Conservation (phyloP, 2,797 vertebrate species). For the Steatocranus sp. region DNA sequence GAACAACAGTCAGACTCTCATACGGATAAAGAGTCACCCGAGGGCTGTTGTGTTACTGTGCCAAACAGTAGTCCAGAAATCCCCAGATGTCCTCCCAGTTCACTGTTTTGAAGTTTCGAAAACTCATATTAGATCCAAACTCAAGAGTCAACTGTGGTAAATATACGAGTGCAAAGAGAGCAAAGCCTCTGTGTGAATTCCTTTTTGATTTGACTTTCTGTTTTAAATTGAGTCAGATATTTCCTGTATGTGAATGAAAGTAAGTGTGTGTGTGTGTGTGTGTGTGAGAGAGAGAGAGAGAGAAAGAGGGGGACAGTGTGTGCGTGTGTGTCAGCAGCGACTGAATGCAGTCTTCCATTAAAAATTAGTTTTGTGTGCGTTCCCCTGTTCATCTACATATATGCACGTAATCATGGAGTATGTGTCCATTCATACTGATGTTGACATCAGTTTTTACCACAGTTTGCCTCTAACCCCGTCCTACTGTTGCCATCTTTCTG, state of each 20-base stretch:
- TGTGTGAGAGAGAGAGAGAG: neutral
- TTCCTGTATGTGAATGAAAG: neutral
- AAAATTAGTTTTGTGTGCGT: neutral
- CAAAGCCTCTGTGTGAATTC: neutral
- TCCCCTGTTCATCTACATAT: neutral
- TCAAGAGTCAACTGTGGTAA: neutral
- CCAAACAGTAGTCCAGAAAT: neutral
- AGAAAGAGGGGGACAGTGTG: neutral
- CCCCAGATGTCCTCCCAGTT: neutral
- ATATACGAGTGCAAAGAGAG: neutral
- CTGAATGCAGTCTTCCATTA: neutral
- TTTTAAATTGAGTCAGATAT: conserved; percentile 5
- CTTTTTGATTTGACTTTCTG: conserved; percentile 6
- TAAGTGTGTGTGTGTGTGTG: neutral
- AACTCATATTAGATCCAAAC: neutral
- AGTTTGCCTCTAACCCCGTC: conserved; percentile 3
- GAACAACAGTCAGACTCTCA: neutral
- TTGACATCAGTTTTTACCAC: conserved; percentile 47
- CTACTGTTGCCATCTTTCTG: neutral
- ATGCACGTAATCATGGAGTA: neutral
- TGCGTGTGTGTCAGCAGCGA: neutral
- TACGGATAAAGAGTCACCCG: neutral
- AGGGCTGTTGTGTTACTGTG: neutral
- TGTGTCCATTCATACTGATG: conserved; percentile 25
- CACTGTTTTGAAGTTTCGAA: neutral